Evolutionary conservation across 2,888 invertebrate species (phyloP), one percentile per base, ranked within the genome.

Genomic region (Spisula solida): DNA sequence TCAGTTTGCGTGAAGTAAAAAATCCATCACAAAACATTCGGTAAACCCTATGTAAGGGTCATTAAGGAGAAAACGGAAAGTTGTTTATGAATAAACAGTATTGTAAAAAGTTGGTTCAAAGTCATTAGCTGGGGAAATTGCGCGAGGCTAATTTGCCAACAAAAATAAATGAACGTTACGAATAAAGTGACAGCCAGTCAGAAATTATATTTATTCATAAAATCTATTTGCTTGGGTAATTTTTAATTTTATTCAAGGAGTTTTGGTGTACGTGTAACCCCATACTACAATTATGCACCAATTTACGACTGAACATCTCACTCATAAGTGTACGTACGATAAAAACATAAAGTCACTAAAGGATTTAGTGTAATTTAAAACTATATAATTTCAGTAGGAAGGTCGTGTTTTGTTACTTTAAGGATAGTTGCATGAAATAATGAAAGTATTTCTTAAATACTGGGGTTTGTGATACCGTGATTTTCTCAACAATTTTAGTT

Each of bases 231-330:
- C 85, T 18, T 85, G n/a, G 85, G 2, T 79, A 56, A 47, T 18
- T 78, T 78, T 85, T 85, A 79, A 85, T 79, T 79, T 75, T n/a
- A 79, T 47, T 41, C 56, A 41, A 79, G 85, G 85, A 55, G 41
- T 85, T 85, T 85, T 0, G 34, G 85, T 85, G 41, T 85, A 85
- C 20, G 20, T 85, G 85, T 55, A 51, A 85, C 41, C 4, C 6
- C 56, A 85, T 85, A 78, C 79, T 55, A n/a, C 56, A 85, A 85
- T 85, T 85, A 79, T 51, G 55, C 75, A 18, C 25, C 25, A 66
- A 66, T 66, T 25, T 66, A 66, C 60, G 41, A 55, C 1, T 34
- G 70, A 0, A 51, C 12, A 12, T 83, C 25, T 8, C 79, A 25
- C 85, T 85, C 85, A 0, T 41, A 41, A 20, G 29, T 41, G 85